Evolutionary conservation across 1,140 invertebrate species (phyloP), one percentile per base, ranked within the genome.

Genomic region (Leptoteleia sp.): DNA sequence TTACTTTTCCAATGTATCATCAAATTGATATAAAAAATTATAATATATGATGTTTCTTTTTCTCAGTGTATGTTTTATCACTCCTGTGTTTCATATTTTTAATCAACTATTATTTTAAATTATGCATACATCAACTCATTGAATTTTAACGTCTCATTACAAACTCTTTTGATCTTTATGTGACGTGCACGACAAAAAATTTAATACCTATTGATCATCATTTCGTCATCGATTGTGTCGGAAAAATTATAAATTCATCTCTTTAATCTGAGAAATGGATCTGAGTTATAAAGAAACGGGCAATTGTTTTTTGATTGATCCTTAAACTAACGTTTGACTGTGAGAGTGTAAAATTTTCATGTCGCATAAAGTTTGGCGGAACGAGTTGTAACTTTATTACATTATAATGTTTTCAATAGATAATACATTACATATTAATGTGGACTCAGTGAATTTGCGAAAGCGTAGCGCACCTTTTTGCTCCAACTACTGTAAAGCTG

Each of bases 221-320:
- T n/a, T n/a, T n/a, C n/a, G n/a, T n/a, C n/a, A n/a, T n/a, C n/a
- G n/a, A n/a, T n/a, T n/a, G 19, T 22, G 2, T 22, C 19, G 19
- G 2, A 22, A 22, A 22, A 22, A 22, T 22, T 22, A 22, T 3
- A 5, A 5, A 22, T 22, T 22, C 19, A 11, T 33, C 25, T 8
- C 9, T 54, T 25, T 54, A 17, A 27, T 27, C 13, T 27, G 25
- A 22, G 4, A 27, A 27, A 27, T 22, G 8, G 2, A 31, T 43
- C 7, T 31, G 25, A 11, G 9, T 17, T 29, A 43, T 7, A 43
- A 31, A 19, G 12, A 29, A 11, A 31, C 8, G 25, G 4, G 13
- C 38, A 57, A 43, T 59, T 45, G 40, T 43, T 43, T 40, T 59
- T 43, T 59, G 27, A 59, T 59, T 59, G 38, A 40, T 43, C 33